Conservation (phyloP, 2,888 invertebrate genomes). For the Bhutanitis thaidina region DNA sequence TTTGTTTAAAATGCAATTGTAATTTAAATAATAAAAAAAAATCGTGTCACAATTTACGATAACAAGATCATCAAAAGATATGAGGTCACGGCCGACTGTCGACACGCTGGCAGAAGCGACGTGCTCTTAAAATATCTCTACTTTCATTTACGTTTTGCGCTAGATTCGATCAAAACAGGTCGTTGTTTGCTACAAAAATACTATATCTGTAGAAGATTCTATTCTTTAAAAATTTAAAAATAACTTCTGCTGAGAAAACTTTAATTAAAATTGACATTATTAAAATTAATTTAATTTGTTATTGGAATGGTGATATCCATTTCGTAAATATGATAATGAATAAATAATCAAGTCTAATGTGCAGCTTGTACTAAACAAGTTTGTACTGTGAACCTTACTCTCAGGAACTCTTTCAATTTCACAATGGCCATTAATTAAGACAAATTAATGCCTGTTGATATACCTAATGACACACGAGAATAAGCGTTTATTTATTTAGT, state of each 20-base stretch:
- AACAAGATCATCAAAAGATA: not conserved
- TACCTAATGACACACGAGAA: not conserved
- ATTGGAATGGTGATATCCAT: not conserved
- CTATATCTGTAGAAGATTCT: not conserved
- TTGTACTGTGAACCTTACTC: not conserved
- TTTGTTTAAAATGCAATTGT: no score
- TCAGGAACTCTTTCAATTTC: not conserved
- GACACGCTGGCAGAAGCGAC: conserved; percentile 1
- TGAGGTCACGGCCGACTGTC: conserved; percentile 12
- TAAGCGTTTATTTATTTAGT: not conserved
- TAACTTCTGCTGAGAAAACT: not conserved
- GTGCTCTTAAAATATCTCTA: conserved; percentile 10
- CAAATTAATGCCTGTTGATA: not conserved
- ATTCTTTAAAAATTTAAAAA: no score
- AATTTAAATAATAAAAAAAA: no score
- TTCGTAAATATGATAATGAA: conserved; percentile 9
- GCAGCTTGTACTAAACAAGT: conserved; percentile 2
- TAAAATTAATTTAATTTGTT: not conserved
- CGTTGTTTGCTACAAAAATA: not conserved
- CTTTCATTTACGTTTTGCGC: conserved; percentile 12
- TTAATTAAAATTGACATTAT: not conserved
- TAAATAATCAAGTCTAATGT: not conserved
- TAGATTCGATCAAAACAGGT: conserved; percentile 4
- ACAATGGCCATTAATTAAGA: not conserved
- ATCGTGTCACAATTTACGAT: not conserved